A percentile compares a stretch with the other conserved stretches of the same genome.
Conservation (phyloP, 2,888 invertebrate species). For the Pristionchus fissidentatus region DNA sequence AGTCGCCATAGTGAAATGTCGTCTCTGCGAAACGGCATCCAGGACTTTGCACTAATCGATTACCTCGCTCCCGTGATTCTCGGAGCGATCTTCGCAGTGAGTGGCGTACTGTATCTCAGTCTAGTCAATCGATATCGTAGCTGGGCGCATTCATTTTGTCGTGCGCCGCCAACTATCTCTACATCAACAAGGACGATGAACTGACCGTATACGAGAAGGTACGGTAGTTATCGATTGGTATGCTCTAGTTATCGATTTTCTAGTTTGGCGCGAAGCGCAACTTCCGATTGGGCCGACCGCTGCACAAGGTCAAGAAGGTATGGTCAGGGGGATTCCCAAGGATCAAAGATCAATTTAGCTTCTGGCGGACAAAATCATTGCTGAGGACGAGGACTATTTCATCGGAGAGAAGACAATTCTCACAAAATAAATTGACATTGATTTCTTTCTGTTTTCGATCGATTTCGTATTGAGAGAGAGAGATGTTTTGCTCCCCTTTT, state of each 20-base stretch:
- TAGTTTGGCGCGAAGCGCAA: conserved; percentile 27
- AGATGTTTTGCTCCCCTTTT: conserved; percentile 7
- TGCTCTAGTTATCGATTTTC: neutral
- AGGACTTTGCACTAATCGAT: conserved; percentile 49
- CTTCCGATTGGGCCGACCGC: conserved; percentile 19
- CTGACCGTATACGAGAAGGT: conserved; percentile 14
- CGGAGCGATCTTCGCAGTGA: neutral
- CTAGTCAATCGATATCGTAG: neutral
- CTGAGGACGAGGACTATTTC: neutral
- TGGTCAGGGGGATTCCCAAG: no score
- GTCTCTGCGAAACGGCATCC: neutral
- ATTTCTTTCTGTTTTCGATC: neutral
- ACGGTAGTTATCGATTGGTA: no score
- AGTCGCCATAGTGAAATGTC: neutral
- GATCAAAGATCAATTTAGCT: conserved; percentile 21
- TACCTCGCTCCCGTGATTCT: neutral
- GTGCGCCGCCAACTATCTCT: neutral
- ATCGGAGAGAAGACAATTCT: neutral
- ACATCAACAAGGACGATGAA: conserved; percentile 24
- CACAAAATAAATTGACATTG: no score
- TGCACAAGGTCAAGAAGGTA: conserved; percentile 21
- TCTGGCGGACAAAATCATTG: neutral
- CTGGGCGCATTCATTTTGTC: neutral
- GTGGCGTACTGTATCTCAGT: neutral
- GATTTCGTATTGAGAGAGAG: no score